Conservation (phyloP, 2,888 invertebrate genomes). For the Meghimatium bilineatum region DNA sequence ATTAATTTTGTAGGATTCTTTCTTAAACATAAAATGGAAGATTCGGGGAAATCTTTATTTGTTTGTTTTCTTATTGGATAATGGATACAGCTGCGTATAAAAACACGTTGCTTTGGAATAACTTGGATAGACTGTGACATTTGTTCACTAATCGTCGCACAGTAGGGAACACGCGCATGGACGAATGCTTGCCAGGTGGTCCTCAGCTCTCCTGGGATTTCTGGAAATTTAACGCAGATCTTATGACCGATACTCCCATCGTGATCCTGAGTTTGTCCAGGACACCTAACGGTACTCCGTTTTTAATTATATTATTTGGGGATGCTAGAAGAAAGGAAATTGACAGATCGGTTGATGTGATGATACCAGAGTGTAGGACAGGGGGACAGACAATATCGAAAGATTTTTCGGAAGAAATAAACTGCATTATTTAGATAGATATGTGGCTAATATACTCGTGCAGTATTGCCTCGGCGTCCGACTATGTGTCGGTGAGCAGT, state of each 20-base stretch:
- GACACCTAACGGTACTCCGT: conserved; percentile 24
- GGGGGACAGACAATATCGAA: too few relatives aligned
- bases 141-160: conserved; percentile 39
- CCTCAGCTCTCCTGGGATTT: conserved; percentile 31
- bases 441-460: too few relatives aligned
- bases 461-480: too few relatives aligned
- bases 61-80: too few relatives aligned
- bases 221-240: conserved; percentile 38
- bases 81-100: too few relatives aligned
- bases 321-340: neutral
- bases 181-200: conserved; percentile 37
- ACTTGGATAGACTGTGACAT: conserved; percentile 35
- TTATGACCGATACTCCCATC: conserved; percentile 34
- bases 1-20: too few relatives aligned
- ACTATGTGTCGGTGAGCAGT: too few relatives aligned
- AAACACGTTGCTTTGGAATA: neutral
- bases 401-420: too few relatives aligned
- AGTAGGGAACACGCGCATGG: conserved; percentile 21
- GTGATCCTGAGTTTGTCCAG: neutral
- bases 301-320: conserved; percentile 22
- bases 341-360: neutral
- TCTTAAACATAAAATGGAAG: too few relatives aligned
- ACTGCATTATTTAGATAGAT: too few relatives aligned
- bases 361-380: too few relatives aligned
- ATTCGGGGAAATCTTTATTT: too few relatives aligned